A percentile compares a stretch with the other conserved stretches of the same genome.
Evolutionary conservation across 2,888 invertebrate genomes (phyloP).

Genomic region (Sicus ferrugineus): DNA sequence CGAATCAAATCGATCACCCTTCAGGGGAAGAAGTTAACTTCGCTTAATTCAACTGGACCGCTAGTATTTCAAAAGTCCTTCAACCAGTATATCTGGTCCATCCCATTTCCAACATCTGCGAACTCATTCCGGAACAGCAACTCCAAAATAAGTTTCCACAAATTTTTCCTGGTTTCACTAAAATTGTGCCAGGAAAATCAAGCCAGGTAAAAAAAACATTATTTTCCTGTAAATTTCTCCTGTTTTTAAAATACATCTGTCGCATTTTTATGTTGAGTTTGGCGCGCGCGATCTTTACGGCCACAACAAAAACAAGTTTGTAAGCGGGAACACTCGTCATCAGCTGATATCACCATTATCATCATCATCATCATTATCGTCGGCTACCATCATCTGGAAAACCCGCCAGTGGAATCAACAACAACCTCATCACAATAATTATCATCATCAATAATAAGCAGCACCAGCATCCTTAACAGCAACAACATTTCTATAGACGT

Average conservation of each 20-base stretch:
- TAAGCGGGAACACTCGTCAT: not conserved
- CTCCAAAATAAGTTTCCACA: not conserved
- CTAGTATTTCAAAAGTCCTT: not conserved
- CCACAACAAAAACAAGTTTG: conserved; percentile 2
- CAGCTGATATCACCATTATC: not conserved
- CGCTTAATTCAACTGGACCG: too few relatives aligned
- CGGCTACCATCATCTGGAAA: not conserved
- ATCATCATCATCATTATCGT: not conserved
- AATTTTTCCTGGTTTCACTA: not conserved
- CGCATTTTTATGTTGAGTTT: conserved; percentile 20
- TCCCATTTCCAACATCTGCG: not conserved
- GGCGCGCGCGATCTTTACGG: conserved; percentile 14
- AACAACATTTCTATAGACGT: not conserved
- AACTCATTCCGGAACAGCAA: not conserved
- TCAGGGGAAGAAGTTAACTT: too few relatives aligned
- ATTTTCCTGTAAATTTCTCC: not conserved
- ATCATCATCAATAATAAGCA: conserved; percentile 1
- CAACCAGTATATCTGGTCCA: not conserved
- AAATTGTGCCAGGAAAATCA: not conserved
- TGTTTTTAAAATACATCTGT: conserved; percentile 20
- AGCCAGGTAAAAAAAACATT: not conserved
- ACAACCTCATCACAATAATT: not conserved
- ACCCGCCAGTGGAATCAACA: not conserved
- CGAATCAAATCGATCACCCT: not conserved
- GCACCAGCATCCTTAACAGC: conserved; percentile 11